A percentile compares a stretch with the other conserved stretches of the same genome.
These are phyloP conservation scores for Thunnus thynnus DNA, from an alignment of 2,113 vertebrate species.

Conservation along the genomic window DNA sequence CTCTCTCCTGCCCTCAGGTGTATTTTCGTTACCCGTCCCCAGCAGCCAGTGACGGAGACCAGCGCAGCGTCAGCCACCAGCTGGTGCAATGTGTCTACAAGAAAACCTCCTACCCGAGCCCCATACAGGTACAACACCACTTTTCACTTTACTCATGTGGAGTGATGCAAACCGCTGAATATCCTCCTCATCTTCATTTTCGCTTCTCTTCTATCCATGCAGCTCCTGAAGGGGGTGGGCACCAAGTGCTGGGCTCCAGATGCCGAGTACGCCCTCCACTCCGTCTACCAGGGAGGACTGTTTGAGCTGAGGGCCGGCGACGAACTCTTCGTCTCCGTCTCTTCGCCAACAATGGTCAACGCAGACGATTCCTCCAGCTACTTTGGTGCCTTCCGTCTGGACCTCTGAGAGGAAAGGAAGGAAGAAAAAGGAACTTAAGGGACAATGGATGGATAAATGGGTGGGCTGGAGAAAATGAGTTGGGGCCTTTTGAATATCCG, in stretches of 20 bases:
- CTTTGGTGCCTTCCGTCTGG: constrained; percentile 90
- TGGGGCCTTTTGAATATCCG: constrained; percentile 34
- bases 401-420: constrained; percentile 78
- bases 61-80: constrained; percentile 83
- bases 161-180: accelerated
- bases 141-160: no score
- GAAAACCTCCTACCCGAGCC: constrained; percentile 87
- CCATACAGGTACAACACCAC: constrained; percentile 77
- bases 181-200: neutral
- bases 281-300: constrained; percentile 91
- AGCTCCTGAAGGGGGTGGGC: constrained; percentile 91
- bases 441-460: neutral
- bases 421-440: neutral
- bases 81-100: constrained; percentile 91
- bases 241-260: constrained; percentile 92
- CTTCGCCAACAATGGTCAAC: constrained; percentile 87
- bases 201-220: neutral
- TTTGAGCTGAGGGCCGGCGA: constrained; percentile 89
- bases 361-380: constrained; percentile 88
- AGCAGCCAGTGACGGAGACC: constrained; percentile 75
- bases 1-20: constrained; percentile 76
- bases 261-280: constrained; percentile 90
- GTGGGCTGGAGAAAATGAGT: constrained; percentile 3
- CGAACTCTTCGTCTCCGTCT: constrained; percentile 91
- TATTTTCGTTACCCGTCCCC: constrained; percentile 89